Percentiles rank a stretch among this genome's conserved stretches.
These are phyloP conservation scores for Lithobates sylvaticus DNA, from an alignment of 2,797 vertebrate genomes.

Conservation along the genomic window DNA sequence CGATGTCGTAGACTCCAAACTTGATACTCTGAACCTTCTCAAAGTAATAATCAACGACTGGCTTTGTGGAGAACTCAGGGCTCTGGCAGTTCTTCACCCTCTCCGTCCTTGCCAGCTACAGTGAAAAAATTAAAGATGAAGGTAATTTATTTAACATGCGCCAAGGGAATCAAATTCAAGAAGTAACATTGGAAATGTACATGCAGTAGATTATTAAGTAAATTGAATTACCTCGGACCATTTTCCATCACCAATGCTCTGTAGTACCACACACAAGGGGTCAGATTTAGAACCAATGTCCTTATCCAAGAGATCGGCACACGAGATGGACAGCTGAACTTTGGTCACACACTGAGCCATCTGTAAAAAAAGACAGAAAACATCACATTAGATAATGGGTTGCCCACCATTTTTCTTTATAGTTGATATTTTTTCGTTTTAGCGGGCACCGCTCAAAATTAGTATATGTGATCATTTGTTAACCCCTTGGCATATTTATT, in stretches of 20 bases:
- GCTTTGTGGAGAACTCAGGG: slow-evolving; percentile 86
- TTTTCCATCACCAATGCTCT: slow-evolving; percentile 78
- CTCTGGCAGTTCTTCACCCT: slow-evolving; percentile 83
- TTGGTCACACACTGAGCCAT: slow-evolving; percentile 89
- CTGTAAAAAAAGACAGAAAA: slow-evolving; percentile 72
- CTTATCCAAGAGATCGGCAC: slow-evolving; percentile 86
- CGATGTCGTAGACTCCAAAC: slow-evolving; percentile 88
- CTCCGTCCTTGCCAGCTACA: slow-evolving; percentile 86
- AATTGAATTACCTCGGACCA: slow-evolving; percentile 86
- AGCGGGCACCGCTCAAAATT: too few species aligned
- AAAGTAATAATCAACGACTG: slow-evolving; percentile 88
- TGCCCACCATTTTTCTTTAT: too few species aligned
- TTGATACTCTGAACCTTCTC: slow-evolving; percentile 91
- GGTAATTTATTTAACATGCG: neutral
- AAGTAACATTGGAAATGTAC: too few species aligned
- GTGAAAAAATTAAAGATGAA: neutral
- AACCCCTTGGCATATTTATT: too few species aligned
- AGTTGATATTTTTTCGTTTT: too few species aligned
- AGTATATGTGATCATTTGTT: too few species aligned
- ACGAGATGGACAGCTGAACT: slow-evolving; percentile 87
- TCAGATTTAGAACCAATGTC: slow-evolving; percentile 91
- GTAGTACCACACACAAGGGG: slow-evolving; percentile 89
- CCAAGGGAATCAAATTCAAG: neutral
- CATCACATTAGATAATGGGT: too few species aligned
- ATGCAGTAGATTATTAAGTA: neutral